Evolutionary conservation across 2,797 vertebrate genomes (phyloP).

Genomic region (Nyctalus aviator): DNA sequence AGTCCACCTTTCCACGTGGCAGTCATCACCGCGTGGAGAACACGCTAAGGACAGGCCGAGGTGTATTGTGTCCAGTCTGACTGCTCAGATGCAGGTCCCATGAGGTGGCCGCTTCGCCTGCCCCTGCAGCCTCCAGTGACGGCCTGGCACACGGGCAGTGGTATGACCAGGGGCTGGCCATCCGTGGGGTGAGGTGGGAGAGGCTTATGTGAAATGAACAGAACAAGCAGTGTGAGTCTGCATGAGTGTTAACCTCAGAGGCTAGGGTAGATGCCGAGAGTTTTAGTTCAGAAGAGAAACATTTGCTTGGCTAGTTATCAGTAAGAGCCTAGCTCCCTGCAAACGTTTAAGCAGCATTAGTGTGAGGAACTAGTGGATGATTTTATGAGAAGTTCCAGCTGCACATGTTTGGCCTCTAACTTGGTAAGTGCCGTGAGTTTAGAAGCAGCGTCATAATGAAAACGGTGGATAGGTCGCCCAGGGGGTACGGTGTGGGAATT

Average conservation of each 20-base stretch:
- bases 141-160: neutral
- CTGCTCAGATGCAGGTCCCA: neutral
- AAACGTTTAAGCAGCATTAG: neutral
- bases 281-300: neutral
- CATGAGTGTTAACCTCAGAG: neutral
- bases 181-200: neutral
- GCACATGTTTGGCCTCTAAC: neutral
- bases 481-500: neutral
- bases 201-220: neutral
- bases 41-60: too few relatives aligned
- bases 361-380: neutral
- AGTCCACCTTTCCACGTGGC: too few relatives aligned
- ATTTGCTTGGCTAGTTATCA: neutral
- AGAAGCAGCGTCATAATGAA: neutral
- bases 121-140: neutral
- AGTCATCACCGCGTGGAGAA: too few relatives aligned
- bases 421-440: neutral
- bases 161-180: neutral
- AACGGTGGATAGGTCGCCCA: neutral
- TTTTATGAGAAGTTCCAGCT: neutral
- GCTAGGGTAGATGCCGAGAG: neutral
- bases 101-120: neutral
- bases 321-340: neutral
- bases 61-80: too few relatives aligned
- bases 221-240: neutral